Percentiles rank a stretch among this genome's conserved stretches.
phyloP scores from a whole-genome alignment of 2,797 vertebrate genomes.

The Girardinus metallicus region DNA sequence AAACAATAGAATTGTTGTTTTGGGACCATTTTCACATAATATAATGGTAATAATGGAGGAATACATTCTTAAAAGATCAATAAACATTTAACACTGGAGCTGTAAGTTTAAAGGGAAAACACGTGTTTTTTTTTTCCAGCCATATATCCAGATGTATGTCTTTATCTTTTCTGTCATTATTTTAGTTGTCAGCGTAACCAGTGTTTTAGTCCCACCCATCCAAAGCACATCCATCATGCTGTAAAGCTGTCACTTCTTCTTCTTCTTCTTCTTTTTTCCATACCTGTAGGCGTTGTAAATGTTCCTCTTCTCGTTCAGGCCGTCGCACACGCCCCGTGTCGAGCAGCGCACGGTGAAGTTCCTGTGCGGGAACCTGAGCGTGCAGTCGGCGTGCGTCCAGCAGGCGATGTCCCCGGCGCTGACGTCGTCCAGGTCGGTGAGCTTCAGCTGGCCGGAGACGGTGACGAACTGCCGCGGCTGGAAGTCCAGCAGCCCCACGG shows the following conservation, averaged over 20 bases:
- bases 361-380: constrained; percentile 85
- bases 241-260: constrained; percentile 44
- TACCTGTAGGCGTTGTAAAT: constrained; percentile 94
- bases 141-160: constrained; percentile 38
- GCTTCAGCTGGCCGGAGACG: constrained; percentile 89
- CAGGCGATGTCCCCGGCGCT: constrained; percentile 82
- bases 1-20: too few species aligned
- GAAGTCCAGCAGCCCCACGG: constrained; percentile 91
- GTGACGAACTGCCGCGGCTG: constrained; percentile 93
- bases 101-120: constrained; percentile 15
- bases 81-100: not conserved
- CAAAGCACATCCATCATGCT: constrained; percentile 26
- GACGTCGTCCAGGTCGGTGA: constrained; percentile 92
- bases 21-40: too few species aligned
- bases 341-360: constrained; percentile 86
- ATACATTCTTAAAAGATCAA: too few species aligned
- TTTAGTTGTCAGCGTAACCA: constrained; percentile 46
- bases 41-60: too few species aligned
- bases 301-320: constrained; percentile 90
- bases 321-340: constrained; percentile 76
- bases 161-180: constrained; percentile 37
- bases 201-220: constrained; percentile 49
- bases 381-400: constrained; percentile 81
- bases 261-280: constrained; percentile 30
- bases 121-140: not conserved